Conservation (phyloP, 2,113 vertebrate species). For the Albula glossodonta region DNA sequence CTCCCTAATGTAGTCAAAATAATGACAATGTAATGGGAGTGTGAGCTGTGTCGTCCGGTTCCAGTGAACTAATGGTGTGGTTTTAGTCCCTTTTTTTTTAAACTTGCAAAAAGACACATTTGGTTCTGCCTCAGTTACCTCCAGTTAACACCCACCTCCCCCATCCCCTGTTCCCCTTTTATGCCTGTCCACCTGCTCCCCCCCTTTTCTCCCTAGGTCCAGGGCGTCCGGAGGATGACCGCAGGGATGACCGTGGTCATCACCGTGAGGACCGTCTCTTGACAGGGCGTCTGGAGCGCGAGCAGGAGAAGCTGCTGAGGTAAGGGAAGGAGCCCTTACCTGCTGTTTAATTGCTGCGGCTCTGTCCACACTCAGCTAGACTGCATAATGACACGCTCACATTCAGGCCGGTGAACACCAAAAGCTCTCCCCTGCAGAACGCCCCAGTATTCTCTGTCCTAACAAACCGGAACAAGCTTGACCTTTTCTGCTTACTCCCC, state of each 20-base stretch:
- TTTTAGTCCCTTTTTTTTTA: neutral
- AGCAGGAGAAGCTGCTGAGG: constrained; percentile 94
- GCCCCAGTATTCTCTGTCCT: neutral
- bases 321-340: constrained; percentile 52
- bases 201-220: constrained; percentile 53
- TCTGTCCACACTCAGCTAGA: neutral
- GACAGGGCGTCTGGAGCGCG: constrained; percentile 82
- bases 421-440: neutral
- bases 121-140: neutral
- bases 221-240: constrained; percentile 78
- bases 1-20: neutral
- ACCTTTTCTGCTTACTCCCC: neutral
- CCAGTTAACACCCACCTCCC: neutral
- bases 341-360: neutral
- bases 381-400: neutral
- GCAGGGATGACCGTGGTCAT: constrained; percentile 75
- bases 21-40: neutral
- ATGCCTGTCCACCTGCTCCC: constrained; percentile 35
- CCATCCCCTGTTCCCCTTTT: neutral
- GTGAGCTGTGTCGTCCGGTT: neutral
- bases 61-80: neutral
- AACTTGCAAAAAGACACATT: no score
- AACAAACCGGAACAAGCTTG: neutral
- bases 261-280: constrained; percentile 84
- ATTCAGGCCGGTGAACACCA: neutral